phyloP scores from a whole-genome alignment of 2,888 invertebrate genomes.

The Latrodectus elegans region DNA sequence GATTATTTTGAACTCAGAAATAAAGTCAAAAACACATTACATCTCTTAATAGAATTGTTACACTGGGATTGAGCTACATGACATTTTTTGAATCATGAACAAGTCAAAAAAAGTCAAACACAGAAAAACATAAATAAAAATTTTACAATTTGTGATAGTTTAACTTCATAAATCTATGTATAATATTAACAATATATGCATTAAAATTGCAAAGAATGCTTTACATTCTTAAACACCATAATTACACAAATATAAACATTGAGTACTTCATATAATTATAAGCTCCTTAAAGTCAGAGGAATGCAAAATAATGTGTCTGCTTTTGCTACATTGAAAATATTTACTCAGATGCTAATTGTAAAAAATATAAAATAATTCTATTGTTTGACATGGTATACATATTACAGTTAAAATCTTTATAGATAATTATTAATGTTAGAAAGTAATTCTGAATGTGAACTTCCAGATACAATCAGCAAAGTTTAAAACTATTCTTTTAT shows the following conservation, averaged over 20 bases:
- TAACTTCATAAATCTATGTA: conserved; percentile 49
- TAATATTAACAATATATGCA: conserved; percentile 57
- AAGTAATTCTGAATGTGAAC: conserved; percentile 2
- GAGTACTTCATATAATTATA: conserved; percentile 36
- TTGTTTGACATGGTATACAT: no score
- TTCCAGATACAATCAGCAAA: background rate
- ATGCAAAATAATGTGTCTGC: conserved; percentile 22
- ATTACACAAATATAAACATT: conserved; percentile 46
- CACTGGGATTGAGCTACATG: background rate
- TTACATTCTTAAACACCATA: conserved; percentile 40
- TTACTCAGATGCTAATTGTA: background rate
- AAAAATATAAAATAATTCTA: no score
- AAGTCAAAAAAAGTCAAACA: conserved; percentile 1
- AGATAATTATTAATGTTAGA: conserved; percentile 3
- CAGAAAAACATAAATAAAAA: background rate
- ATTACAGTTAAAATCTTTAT: no score
- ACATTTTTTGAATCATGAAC: background rate
- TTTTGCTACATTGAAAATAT: background rate
- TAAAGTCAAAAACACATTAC: background rate
- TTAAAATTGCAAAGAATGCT: conserved; percentile 47
- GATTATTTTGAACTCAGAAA: conserved; percentile 57
- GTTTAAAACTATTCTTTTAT: no score
- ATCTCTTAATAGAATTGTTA: background rate
- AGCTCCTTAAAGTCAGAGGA: conserved; percentile 50
- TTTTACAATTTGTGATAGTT: conserved; percentile 15